Conservation (phyloP, 2,113 vertebrate species). For the Pogonocichla stellata region DNA sequence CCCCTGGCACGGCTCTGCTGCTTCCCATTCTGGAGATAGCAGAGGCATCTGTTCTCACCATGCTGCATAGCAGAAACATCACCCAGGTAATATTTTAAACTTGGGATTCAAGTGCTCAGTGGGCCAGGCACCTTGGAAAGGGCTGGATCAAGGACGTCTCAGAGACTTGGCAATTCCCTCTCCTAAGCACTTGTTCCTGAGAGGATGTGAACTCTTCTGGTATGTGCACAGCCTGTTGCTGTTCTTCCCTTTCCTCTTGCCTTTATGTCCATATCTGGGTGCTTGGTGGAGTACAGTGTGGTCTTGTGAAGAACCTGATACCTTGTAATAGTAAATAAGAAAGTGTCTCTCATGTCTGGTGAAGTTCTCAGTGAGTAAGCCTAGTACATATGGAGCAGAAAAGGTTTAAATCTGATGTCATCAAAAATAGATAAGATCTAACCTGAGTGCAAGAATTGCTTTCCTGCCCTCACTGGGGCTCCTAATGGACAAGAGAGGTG, state of each 20-base stretch:
- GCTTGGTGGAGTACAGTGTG: neutral
- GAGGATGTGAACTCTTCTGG: neutral
- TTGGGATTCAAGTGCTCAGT: neutral
- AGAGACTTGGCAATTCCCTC: neutral
- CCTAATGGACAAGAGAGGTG: neutral
- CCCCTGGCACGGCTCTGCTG: neutral
- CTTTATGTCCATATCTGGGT: rapidly evolving
- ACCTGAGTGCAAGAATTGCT: neutral
- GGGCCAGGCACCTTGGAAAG: neutral
- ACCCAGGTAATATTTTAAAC: neutral
- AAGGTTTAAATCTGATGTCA: neutral
- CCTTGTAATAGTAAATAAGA: neutral
- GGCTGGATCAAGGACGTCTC: neutral
- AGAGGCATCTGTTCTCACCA: neutral
- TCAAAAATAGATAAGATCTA: neutral
- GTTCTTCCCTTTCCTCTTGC: neutral
- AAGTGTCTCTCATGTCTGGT: neutral
- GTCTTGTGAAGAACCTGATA: neutral
- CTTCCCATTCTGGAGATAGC: neutral
- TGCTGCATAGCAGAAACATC: neutral
- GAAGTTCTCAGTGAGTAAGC: neutral
- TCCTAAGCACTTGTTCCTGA: neutral
- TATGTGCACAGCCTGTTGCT: neutral
- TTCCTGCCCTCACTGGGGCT: neutral
- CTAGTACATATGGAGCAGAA: neutral